Evolutionary conservation across 2,797 vertebrate genomes (phyloP), one percentile per base, ranked within the genome.

Genomic region (Sorex maritimensis): DNA sequence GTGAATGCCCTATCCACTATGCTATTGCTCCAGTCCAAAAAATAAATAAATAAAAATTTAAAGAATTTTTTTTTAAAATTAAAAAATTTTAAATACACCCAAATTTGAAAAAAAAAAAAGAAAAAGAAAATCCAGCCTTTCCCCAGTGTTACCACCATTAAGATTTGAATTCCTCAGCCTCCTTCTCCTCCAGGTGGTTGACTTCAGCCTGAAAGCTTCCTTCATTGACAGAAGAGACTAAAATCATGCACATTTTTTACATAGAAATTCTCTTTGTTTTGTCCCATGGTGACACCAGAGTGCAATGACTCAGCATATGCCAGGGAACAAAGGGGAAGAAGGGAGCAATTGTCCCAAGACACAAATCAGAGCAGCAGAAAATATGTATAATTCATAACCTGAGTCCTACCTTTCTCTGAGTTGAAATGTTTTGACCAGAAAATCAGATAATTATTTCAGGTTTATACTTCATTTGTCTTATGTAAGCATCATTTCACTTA

Each of bases 361-460:
- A 75, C 86, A 94, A 77, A 88, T 89, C 93, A 94, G 88, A 92
- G 77, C 21, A 90, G 74, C 46, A 82, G 73, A 80, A 91, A 91
- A 73, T 85, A 88, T 67, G 67, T 41, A 55, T 95, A 84, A 93
- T 93, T 95, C 84, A 82, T 67, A 73, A 38, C 55, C 75, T 10
- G 1, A 46, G 63, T 65, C 74, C 71, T 86, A 86, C 52, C 15
- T 88, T 95, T 81, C 49, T 77, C 52, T 92, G 26, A 71, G 72
- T 79, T 94, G 96, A 96, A 95, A 94, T 94, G 68, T 95, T 97
- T 96, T 95, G 94, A 95, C 81, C 86, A 82, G 94, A 95, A 96
- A 93, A 94, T 89, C 81, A 92, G 78, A 90, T 92, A 93, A 93
- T 94, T 95, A 92, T 93, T 95, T 92, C 68, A 92, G 74, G 74